Percentiles rank a stretch among this genome's conserved stretches.
phyloP scores from a whole-genome alignment of 1,140 invertebrate genomes.

The Zaprionus capensis region DNA sequence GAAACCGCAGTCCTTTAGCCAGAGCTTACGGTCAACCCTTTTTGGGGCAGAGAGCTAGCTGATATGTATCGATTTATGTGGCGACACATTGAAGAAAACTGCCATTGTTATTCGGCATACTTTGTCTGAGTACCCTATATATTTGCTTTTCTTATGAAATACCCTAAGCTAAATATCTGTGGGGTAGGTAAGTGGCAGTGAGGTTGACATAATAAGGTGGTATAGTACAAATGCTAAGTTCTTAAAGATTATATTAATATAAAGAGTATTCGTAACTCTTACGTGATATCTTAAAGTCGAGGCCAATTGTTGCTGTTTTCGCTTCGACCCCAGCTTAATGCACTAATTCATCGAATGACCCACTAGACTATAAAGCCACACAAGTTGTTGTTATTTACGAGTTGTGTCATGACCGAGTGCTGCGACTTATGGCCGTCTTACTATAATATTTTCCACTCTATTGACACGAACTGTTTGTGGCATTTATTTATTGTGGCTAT shows the following conservation, averaged over 20 bases:
- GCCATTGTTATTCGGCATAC: constrained; percentile 43
- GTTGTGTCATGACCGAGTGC: constrained; percentile 13
- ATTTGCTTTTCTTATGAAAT: not conserved
- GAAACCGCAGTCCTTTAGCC: constrained; percentile 6
- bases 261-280: not conserved
- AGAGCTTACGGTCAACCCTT: constrained; percentile 36
- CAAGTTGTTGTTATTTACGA: constrained; percentile 40
- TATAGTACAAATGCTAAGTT: not conserved
- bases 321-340: not conserved
- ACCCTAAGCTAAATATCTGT: not conserved
- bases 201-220: too few relatives aligned
- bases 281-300: not conserved
- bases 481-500: constrained; percentile 52
- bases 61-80: constrained; percentile 65
- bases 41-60: constrained; percentile 20
- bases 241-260: not conserved
- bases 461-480: constrained; percentile 12
- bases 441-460: constrained; percentile 24
- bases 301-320: not conserved
- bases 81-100: constrained; percentile 23
- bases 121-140: constrained; percentile 1
- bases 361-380: constrained; percentile 14
- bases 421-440: constrained; percentile 14
- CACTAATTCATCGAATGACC: constrained; percentile 24
- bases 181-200: too few relatives aligned